Percentiles rank a stretch among this genome's conserved stretches.
phyloP scores from a whole-genome alignment of 2,797 vertebrate genomes.

The Aphelocoma californica region DNA sequence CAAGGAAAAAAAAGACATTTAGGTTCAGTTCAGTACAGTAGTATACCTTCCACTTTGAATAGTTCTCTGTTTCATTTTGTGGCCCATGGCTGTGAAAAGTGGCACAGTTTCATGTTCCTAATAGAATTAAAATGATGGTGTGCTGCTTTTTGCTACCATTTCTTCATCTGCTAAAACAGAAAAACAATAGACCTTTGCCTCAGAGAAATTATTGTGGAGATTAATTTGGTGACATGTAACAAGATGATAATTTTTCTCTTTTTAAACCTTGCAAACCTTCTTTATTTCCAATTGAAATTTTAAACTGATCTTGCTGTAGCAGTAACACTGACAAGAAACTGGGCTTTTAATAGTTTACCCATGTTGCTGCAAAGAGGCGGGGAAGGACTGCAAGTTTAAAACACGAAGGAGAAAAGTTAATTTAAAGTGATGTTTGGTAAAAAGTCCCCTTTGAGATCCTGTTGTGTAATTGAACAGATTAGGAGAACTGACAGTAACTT shows the following conservation, averaged over 20 bases:
- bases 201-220: not conserved
- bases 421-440: slow-evolving; percentile 80
- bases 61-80: not conserved
- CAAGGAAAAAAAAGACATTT: not conserved
- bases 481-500: slow-evolving; percentile 75
- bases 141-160: not conserved
- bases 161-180: not conserved
- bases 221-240: not conserved
- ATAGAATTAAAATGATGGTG: not conserved
- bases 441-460: slow-evolving; percentile 71
- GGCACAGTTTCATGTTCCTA: not conserved
- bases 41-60: not conserved
- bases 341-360: slow-evolving; percentile 73
- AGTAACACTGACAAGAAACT: slow-evolving; percentile 61
- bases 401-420: slow-evolving; percentile 77
- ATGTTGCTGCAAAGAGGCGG: slow-evolving; percentile 17
- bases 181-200: not conserved
- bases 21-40: not conserved
- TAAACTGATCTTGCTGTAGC: slow-evolving; percentile 54
- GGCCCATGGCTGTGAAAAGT: not conserved
- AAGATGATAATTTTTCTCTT: slow-evolving; percentile 46
- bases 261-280: slow-evolving; percentile 44
- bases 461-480: slow-evolving; percentile 79
- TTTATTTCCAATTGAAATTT: slow-evolving; percentile 54
- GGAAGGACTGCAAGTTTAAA: slow-evolving; percentile 69